Percentiles rank a stretch among this genome's conserved stretches.
These are phyloP conservation scores for Microctonus brassicae DNA, from an alignment of 2,888 invertebrate species.

Conservation along the genomic window DNA sequence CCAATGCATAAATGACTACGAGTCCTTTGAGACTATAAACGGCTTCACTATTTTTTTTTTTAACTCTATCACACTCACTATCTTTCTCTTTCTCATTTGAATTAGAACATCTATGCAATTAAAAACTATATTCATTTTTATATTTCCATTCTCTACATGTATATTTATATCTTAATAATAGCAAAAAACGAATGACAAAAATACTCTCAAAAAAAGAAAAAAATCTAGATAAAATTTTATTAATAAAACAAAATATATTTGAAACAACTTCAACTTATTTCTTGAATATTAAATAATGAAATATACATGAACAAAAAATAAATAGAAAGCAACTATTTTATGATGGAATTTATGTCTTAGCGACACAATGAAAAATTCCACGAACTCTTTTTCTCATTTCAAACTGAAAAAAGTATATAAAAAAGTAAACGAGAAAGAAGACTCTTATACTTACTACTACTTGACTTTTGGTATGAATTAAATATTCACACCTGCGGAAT, in stretches of 20 bases:
- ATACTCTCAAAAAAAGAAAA: background rate
- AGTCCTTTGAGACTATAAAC: slow-evolving; percentile 29
- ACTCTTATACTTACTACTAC: background rate
- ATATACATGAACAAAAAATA: background rate
- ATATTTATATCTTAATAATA: background rate
- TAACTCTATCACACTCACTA: background rate
- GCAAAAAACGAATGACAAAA: background rate
- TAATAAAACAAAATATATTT: slow-evolving; percentile 3
- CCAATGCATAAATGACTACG: slow-evolving; percentile 29
- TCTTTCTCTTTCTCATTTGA: background rate
- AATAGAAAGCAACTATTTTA: slow-evolving; percentile 10
- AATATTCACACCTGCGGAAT: slow-evolving; percentile 29
- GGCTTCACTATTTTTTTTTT: background rate
- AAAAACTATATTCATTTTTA: slow-evolving; percentile 19
- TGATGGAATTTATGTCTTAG: background rate
- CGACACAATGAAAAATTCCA: slow-evolving; percentile 13
- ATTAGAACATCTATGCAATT: slow-evolving; percentile 23
- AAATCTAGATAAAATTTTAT: background rate
- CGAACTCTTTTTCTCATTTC: slow-evolving; percentile 4
- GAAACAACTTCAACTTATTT: background rate
- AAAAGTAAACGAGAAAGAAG: background rate
- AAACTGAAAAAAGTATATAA: slow-evolving; percentile 14
- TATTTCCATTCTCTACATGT: background rate
- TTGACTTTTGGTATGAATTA: slow-evolving; percentile 1
- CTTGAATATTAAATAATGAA: background rate